Base-by-base conservation (phyloP, 2,113 vertebrate genomes). In the Donacobius atricapilla region DNA sequence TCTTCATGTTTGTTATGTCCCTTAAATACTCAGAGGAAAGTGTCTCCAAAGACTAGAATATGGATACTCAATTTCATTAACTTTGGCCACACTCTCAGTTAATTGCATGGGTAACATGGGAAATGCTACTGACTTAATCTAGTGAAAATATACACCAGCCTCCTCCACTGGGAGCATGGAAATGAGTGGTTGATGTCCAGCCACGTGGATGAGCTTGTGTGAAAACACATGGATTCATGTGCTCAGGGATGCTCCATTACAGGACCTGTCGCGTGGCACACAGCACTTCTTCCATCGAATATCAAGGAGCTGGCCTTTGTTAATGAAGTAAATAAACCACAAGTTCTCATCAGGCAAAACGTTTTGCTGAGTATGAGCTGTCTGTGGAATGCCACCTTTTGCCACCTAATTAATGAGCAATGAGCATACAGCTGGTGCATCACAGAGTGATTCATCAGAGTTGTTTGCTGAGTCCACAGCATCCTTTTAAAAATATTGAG, bases 61-160 rank as follows among this genome's bases (percentile, higher is more conserved):
- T 18, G 47, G 44, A 65, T 69, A 69, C 33, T 45, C 31, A 33
- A 20, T 81, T 77, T 60, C n/a, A 70, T 87, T 70, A 83, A 25
- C 7, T 83, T 54, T 40, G 27, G 15, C 17, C 57, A 76, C 15
- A 3, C 7, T 45, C 30, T 78, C 35, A n/a, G 7, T 42, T 82
- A 57, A 42, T 69, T 80, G 13, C 0, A 0, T 44, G 37, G 44
- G 37, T n/a, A 48, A 71, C 0, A 0, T 44, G 66, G 66, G 50
- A 22, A 53, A 24, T 53, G 27, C 53, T n/a, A 61, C 40, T 64
- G 70, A 79, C 11, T 51, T 68, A 48, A 60, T 76, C 24, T 56
- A 14, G 20, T 50, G 66, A 39, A 56, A 61, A 57, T 12, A 28
- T 3, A 6, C 57, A 48, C 35, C 51, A 60, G 17, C 8, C 19